phyloP scores from a whole-genome alignment of 2,113 vertebrate genomes.

The Actenoides hombroni region DNA sequence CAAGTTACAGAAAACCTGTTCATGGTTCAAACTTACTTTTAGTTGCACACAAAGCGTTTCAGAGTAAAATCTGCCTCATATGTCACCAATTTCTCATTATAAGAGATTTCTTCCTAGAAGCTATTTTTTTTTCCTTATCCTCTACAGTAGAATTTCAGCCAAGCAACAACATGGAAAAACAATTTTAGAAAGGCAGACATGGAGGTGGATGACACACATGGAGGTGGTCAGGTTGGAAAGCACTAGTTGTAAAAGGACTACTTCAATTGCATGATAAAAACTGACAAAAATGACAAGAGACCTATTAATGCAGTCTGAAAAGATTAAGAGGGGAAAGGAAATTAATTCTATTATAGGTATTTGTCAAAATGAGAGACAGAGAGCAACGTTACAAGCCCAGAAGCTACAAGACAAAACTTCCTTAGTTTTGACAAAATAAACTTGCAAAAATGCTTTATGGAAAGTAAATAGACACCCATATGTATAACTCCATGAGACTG shows the following conservation, averaged over 20 bases:
- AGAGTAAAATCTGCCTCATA: not conserved
- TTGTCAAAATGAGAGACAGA: not conserved
- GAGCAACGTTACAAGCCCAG: not conserved
- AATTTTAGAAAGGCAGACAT: not conserved
- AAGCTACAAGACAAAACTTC: not conserved
- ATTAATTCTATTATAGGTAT: not conserved
- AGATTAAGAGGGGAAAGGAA: not conserved
- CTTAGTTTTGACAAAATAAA: not conserved
- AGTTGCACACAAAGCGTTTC: not conserved
- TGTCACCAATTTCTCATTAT: not conserved
- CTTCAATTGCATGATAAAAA: not conserved
- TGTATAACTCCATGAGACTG: not conserved
- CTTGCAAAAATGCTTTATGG: not conserved
- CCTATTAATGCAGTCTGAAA: not conserved
- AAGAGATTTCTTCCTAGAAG: not conserved
- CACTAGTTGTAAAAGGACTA: not conserved
- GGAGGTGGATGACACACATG: not conserved
- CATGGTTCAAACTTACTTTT: not conserved
- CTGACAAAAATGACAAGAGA: not conserved
- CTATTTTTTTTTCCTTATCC: not conserved
- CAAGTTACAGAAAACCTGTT: not conserved
- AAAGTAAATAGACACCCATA: not conserved
- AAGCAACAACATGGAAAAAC: not conserved
- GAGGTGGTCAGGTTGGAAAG: not conserved
- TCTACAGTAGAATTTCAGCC: not conserved